phyloP scores from a whole-genome alignment of 2,888 invertebrate species.

The Pseudococcus viburni region DNA sequence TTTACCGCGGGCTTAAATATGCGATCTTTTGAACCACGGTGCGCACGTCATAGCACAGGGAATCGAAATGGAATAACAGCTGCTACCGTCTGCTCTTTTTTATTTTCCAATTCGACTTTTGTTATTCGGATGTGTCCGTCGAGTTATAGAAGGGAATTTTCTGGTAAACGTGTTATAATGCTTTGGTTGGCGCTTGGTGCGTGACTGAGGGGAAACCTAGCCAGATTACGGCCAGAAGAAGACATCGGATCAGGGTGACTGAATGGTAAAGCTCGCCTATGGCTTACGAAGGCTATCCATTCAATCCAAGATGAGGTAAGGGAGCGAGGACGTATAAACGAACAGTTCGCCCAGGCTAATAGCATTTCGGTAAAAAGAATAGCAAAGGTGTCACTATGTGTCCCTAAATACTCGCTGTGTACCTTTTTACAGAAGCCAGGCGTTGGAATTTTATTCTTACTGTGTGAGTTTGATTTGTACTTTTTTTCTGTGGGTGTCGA shows the following conservation, averaged over 20 bases:
- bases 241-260: constrained; percentile 13
- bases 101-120: constrained; percentile 53
- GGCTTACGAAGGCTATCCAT: not conserved
- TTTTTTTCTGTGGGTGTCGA: not conserved
- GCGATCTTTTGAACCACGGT: constrained; percentile 29
- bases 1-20: constrained; percentile 8
- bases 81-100: constrained; percentile 47
- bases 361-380: constrained; percentile 4
- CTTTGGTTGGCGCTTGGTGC: constrained; percentile 33
- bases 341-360: constrained; percentile 10
- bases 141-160: constrained; percentile 56
- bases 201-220: not conserved
- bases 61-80: constrained; percentile 57
- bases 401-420: not conserved
- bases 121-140: constrained; percentile 42
- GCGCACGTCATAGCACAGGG: not conserved
- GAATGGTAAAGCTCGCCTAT: not conserved
- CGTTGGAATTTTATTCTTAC: not conserved
- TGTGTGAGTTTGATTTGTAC: not conserved
- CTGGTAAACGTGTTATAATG: constrained; percentile 22
- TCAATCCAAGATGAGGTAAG: not conserved
- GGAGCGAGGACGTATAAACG: not conserved
- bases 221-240: constrained; percentile 18
- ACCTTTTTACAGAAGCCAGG: not conserved
- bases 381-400: not conserved